Conservation (phyloP, 2,113 vertebrate species). For the Trochalopteron elliotii region DNA sequence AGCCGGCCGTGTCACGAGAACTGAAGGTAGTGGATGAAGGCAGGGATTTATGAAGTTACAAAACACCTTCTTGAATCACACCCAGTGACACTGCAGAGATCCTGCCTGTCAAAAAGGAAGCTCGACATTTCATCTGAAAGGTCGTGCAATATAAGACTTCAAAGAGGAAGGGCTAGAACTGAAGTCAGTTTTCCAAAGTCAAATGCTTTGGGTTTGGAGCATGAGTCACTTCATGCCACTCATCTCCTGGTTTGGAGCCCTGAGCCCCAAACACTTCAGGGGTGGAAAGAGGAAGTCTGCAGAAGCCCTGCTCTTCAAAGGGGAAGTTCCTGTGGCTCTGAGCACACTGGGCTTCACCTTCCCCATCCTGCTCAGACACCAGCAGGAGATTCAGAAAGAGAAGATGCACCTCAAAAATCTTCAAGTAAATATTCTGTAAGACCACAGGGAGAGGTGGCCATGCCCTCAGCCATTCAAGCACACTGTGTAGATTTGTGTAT, state of each 20-base stretch:
- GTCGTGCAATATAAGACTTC: constrained; percentile 9
- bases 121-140: constrained; percentile 34
- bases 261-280: background rate
- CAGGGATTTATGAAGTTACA: background rate
- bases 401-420: background rate
- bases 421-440: background rate
- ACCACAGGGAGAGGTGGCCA: background rate
- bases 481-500: fast-evolving
- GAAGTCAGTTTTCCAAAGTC: constrained; percentile 16
- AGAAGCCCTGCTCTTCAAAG: background rate
- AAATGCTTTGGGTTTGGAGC: constrained; percentile 17
- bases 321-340: background rate
- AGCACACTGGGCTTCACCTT: background rate
- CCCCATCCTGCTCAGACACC: background rate
- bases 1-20: background rate
- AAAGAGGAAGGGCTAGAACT: constrained; percentile 24
- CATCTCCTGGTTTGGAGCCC: background rate
- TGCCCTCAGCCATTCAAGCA: background rate
- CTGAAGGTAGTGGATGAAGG: background rate
- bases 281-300: constrained; percentile 28
- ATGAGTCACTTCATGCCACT: constrained; percentile 35
- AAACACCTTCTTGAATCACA: constrained; percentile 14
- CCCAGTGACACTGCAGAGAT: background rate
- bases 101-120: constrained; percentile 17
- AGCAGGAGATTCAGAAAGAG: background rate